Base-by-base conservation (phyloP, 64 coral and sea anemone genomes). In the Porites australiensis region DNA sequence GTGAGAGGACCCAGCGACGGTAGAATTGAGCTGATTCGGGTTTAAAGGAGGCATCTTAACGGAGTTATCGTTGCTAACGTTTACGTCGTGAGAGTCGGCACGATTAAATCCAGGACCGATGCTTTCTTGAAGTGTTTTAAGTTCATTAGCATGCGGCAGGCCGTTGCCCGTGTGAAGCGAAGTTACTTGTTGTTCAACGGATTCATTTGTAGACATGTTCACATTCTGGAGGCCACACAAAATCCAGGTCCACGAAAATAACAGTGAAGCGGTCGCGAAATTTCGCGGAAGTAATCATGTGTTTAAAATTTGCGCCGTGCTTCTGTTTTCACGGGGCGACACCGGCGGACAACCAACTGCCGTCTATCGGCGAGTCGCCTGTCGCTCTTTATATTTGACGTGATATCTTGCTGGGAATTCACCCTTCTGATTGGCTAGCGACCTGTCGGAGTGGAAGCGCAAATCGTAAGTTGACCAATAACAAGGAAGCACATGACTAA, bases 391-490 rank as follows among this genome's bases (percentile, higher is more conserved):
- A 37, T 37, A 96, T 94, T 90, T 79, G 92, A 88, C 82, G 75
- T 94, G 59, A 79, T 98, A 83, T 79, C 69, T 80, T 73, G 57
- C 55, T 80, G 68, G 82, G 77, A 88, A 72, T 49, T 57, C 19
- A 58, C 63, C 19, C 69, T 55, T 88, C 85, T 94, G 84, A 98
- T 98, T 98, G 95, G 95, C 52, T 94, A 82, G 50, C 69, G 54
- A 90, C 79, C 82, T 97, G 95, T 97, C 95, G 95, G 91, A 97
- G 93, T 91, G 90, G 75, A 98, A 98, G 90, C 88, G 77, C 71
- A 71, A 79, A 72, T 94, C 22, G 55, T 91, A 75, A 75, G 44
- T 66, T 21, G 94, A 37, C 95, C 95, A 98, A 98, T 98, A 46
- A 83, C 45, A 45, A 19, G 46, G 7, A 11, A 73, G 54, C 60